These are phyloP conservation scores for Acropora tenuis DNA, from an alignment of 64 coral and sea anemone species.

Conservation along the genomic window DNA sequence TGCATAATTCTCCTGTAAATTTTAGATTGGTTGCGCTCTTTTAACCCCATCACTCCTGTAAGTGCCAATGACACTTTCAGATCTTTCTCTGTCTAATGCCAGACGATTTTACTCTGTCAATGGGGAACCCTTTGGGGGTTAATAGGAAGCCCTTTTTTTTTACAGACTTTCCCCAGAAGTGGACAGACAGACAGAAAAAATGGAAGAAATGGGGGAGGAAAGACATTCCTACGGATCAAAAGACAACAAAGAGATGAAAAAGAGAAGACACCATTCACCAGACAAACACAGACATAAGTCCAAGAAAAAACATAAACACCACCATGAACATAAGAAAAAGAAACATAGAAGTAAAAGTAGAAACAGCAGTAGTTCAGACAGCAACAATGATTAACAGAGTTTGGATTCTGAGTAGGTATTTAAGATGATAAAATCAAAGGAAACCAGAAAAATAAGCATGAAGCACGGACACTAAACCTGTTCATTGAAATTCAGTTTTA, in stretches of 20 bases:
- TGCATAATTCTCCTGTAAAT: too few relatives aligned
- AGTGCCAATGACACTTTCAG: too few relatives aligned
- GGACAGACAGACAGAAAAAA: not conserved
- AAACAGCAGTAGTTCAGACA: conserved; percentile 12
- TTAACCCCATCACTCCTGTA: too few relatives aligned
- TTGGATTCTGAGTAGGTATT: not conserved
- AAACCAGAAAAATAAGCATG: not conserved
- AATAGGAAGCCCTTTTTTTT: not conserved
- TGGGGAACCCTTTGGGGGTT: not conserved
- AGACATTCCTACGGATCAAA: not conserved
- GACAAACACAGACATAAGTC: conserved; percentile 22
- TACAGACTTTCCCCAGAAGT: conserved; percentile 6
- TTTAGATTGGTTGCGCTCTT: too few relatives aligned
- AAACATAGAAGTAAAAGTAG: conserved; percentile 4
- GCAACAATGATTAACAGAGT: not conserved
- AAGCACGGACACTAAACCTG: not conserved
- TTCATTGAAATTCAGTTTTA: too few relatives aligned
- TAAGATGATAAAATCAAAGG: not conserved
- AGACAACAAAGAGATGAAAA: not conserved
- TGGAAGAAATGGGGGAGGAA: not conserved
- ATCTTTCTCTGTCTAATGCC: too few relatives aligned
- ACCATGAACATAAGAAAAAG: conserved; percentile 27
- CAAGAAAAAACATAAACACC: conserved; percentile 38
- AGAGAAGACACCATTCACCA: conserved; percentile 10
- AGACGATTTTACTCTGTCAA: too few relatives aligned